Base-by-base conservation (phyloP, 2,113 vertebrate genomes). In the Antennarius striatus region DNA sequence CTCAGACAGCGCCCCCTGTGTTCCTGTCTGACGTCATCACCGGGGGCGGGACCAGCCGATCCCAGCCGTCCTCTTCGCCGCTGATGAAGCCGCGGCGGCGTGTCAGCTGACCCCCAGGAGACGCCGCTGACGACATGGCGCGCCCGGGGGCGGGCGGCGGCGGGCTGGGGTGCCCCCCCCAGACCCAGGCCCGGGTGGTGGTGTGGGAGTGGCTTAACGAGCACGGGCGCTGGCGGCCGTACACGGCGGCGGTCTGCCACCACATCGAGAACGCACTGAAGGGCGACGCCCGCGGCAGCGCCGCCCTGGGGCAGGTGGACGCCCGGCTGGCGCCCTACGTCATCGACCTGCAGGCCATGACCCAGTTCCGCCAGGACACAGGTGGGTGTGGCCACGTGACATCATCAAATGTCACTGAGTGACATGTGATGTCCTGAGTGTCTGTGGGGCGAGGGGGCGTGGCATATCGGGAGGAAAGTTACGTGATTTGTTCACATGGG, bases 171-270 rank as follows among this genome's bases (percentile, higher is more conserved):
- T 97, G 96, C 88, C 94, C 95, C 0, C 94, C 95, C 3, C 95
- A 95, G 52, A 97, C 95, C 75, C 92, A 95, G 88, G 96, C 96
- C 78, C 89, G 96, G 0, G 96, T 98, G 75, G 97, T 97, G 88
- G 97, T 99, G 58, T 99, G 97, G 97, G 97, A 99, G 83, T 98
- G 96, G 97, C 73, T 98, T 90, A 97, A 96, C 0, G 96, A 98
- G 69, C 95, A 98, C 11, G 94, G 95, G 58, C 95, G 95, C 73
- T 99, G 97, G 96, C 78, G 96, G 77, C 96, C 97, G 40, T 98
- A 98, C 92, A 94, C 92, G 0, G 96, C 96, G 0, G 92, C 96
- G 0, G 95, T 96, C 48, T 97, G 96, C 86, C 97, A 99, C 89
- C 97, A 98, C 85, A 95, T 99, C 3, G 96, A 98, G 91, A 96